Base-by-base conservation (phyloP, 2,113 vertebrate genomes). In the Laterallus jamaicensis region DNA sequence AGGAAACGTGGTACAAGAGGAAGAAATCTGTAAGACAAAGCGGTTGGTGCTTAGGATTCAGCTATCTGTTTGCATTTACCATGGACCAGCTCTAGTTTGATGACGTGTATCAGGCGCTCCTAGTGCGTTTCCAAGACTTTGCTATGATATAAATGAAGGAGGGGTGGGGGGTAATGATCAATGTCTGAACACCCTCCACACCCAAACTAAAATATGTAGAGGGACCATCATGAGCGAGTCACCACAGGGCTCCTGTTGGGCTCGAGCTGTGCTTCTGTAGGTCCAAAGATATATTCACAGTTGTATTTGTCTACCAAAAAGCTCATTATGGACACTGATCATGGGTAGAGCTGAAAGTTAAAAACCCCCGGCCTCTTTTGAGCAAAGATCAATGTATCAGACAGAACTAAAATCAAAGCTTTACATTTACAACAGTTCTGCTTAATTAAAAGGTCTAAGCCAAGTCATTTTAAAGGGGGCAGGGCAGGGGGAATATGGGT, bases 101-200 rank as follows among this genome's bases (percentile, higher is more conserved):
- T 49, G 37, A 26, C 0, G 0, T 31, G 12, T 21, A 6, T 5
- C 42, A 12, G 42, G 35, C 1, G 0, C 15, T 82, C 15, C 42
- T 47, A 35, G 20, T 19, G 42, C 5, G 2, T 15, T 91, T 49
- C 21, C 35, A 24, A 32, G 55, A 1, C 44, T 73, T 80, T 28
- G 12, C 28, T 12, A 3, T 4, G 10, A 29, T 28, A 0, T 6
- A 11, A 42, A 10, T 4, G 24, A 62, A 22, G 29, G 78, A 78
- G 56, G 25, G 5, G 5, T 44, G 47, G 21, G n/a, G 29, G 60
- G 20, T 54, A 62, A 9, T 28, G 19, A 47, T 19, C 32, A 5
- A 3, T 64, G 67, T 8, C 2, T 0, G 5, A 39, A 39, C 40
- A 66, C 31, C 22, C 63, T 66, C 44, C 3, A 7, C 8, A 3